Conservation (phyloP, 2,113 vertebrate genomes). For the Cettia cetti region DNA sequence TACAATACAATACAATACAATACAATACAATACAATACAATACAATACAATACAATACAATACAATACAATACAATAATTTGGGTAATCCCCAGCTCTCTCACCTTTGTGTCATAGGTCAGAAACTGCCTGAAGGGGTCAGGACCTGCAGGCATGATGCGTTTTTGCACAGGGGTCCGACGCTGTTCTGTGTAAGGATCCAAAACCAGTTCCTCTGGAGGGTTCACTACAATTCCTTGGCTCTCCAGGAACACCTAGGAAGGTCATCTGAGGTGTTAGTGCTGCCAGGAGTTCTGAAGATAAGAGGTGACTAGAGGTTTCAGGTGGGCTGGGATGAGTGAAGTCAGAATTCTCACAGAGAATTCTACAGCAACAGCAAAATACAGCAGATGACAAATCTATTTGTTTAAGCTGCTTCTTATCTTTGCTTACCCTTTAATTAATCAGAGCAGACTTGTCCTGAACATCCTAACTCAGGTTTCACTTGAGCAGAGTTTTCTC, state of each 20-base stretch:
- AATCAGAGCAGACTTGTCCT: not conserved
- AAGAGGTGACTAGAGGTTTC: not conserved
- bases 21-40: too few species aligned
- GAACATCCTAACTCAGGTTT: not conserved
- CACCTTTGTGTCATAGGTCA: conserved; percentile 88
- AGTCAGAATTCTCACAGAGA: not conserved
- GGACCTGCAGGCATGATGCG: conserved; percentile 68
- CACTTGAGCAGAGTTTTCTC: not conserved
- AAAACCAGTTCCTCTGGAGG: conserved; percentile 77
- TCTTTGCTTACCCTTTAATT: not conserved
- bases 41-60: too few species aligned
- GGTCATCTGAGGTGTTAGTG: not conserved
- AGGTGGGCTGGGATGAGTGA: not conserved
- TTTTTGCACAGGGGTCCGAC: conserved; percentile 39
- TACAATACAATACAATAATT: not conserved
- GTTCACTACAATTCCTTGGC: conserved; percentile 88
- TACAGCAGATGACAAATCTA: not conserved
- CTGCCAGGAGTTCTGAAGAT: not conserved
- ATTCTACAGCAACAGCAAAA: not conserved
- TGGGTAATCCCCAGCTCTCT: not conserved
- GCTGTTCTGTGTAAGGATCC: conserved; percentile 78
- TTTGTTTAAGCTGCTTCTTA: not conserved
- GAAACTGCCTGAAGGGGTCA: conserved; percentile 81
- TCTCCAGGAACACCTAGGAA: conserved; percentile 87
- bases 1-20: too few species aligned